phyloP scores from a whole-genome alignment of 2,888 invertebrate species.

The Hyppa rectilinea region DNA sequence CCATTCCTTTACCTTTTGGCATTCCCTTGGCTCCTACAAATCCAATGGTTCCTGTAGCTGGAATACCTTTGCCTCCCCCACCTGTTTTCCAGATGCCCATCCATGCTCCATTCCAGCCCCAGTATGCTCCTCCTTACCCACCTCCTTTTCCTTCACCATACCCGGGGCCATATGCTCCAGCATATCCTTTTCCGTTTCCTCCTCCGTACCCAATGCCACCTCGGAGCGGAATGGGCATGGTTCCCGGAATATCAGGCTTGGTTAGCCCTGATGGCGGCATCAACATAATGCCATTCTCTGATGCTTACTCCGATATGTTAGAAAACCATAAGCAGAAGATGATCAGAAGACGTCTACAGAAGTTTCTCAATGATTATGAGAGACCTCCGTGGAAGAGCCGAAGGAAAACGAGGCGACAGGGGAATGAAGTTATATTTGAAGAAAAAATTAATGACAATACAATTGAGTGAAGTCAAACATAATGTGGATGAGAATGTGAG shows the following conservation, averaged over 20 bases:
- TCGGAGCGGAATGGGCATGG: constrained; percentile 71
- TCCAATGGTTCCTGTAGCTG: constrained; percentile 67
- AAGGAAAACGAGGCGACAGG: constrained; percentile 20
- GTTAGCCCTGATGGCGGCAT: constrained; percentile 81
- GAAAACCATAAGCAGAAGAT: constrained; percentile 81
- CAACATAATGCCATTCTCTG: constrained; percentile 85
- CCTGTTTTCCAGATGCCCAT: constrained; percentile 12
- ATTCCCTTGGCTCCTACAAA: constrained; percentile 67
- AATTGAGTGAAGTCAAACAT: not conserved
- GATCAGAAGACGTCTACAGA: constrained; percentile 74
- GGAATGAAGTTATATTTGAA: constrained; percentile 1
- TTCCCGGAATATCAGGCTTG: constrained; percentile 81
- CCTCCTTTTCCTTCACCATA: constrained; percentile 1
- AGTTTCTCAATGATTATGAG: constrained; percentile 72
- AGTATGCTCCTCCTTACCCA: not conserved
- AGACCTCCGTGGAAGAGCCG: constrained; percentile 46
- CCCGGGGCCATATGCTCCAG: constrained; percentile 11
- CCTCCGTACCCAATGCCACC: constrained; percentile 38
- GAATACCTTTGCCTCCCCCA: constrained; percentile 34
- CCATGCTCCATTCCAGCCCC: constrained; percentile 11
- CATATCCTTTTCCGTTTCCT: constrained; percentile 22
- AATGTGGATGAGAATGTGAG: not conserved
- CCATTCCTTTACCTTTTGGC: constrained; percentile 65
- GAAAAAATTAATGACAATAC: constrained; percentile 14
- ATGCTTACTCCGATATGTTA: constrained; percentile 81